phyloP scores from a whole-genome alignment of 2,888 invertebrate genomes.

The Meteorus colon region DNA sequence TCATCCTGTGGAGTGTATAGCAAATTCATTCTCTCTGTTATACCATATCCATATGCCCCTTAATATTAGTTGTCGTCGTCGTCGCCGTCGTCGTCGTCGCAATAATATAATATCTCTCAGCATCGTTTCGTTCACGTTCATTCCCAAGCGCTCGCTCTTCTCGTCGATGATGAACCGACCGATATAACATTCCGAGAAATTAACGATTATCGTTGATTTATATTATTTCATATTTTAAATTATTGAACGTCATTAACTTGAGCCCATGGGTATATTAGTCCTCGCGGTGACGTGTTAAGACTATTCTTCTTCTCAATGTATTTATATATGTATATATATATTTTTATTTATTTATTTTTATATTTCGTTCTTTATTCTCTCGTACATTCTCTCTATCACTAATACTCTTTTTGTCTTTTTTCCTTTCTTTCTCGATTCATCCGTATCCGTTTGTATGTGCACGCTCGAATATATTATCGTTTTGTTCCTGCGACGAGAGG shows the following conservation, averaged over 20 bases:
- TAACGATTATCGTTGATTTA: constrained; percentile 73
- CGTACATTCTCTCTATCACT: constrained; percentile 37
- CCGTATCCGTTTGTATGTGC: constrained; percentile 49
- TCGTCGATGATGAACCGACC: constrained; percentile 68
- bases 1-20: not conserved
- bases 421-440: constrained; percentile 49
- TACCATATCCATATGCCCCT: constrained; percentile 12
- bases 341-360: constrained; percentile 25
- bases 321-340: constrained; percentile 33
- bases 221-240: constrained; percentile 73
- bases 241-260: constrained; percentile 72
- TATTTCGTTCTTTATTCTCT: constrained; percentile 31
- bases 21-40: constrained; percentile 22
- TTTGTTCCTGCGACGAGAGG: constrained; percentile 67
- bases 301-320: constrained; percentile 38
- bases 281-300: constrained; percentile 61
- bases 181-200: constrained; percentile 73
- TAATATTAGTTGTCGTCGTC: constrained; percentile 19
- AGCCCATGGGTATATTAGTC: constrained; percentile 62
- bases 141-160: constrained; percentile 48
- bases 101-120: not conserved
- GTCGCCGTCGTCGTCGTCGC: constrained; percentile 13
- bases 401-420: constrained; percentile 31
- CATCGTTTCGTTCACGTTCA: constrained; percentile 33
- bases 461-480: constrained; percentile 72